Conservation (phyloP, 2,888 invertebrate genomes). For the Siphonodentalium dalli region DNA sequence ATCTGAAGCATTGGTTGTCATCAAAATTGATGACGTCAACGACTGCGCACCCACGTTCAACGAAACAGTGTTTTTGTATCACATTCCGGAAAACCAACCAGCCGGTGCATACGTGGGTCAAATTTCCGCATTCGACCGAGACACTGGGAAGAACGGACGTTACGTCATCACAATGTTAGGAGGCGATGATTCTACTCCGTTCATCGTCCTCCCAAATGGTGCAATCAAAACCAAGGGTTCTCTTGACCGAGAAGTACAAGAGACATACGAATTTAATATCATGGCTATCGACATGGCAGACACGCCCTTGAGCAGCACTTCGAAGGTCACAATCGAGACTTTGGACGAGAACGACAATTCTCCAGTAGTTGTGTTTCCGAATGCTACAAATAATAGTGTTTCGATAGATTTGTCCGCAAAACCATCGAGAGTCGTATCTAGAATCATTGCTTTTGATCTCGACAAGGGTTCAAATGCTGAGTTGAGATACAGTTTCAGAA, state of each 20-base stretch:
- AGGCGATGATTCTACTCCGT: slow-evolving; percentile 33
- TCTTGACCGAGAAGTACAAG: slow-evolving; percentile 44
- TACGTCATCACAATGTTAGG: slow-evolving; percentile 37
- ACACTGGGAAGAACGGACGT: slow-evolving; percentile 42
- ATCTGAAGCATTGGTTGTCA: slow-evolving; percentile 35
- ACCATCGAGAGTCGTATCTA: too few species aligned
- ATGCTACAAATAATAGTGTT: too few species aligned
- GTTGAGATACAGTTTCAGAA: slow-evolving; percentile 35
- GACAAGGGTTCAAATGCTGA: slow-evolving; percentile 41
- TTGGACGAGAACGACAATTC: slow-evolving; percentile 44
- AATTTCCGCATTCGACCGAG: slow-evolving; percentile 41
- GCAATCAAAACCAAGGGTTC: slow-evolving; percentile 34
- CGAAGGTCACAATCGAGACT: slow-evolving; percentile 32
- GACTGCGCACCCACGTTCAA: slow-evolving; percentile 47
- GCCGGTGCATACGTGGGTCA: slow-evolving; percentile 34
- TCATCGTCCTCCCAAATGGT: slow-evolving; percentile 42
- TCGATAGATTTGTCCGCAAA: too few species aligned
- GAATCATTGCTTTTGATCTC: slow-evolving; percentile 35
- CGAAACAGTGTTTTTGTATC: slow-evolving; percentile 36
- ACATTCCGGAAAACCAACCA: slow-evolving; percentile 39
- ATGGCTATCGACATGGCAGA: slow-evolving; percentile 49
- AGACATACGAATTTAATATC: slow-evolving; percentile 43
- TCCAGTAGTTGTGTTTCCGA: too few species aligned
- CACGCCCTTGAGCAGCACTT: slow-evolving; percentile 35
- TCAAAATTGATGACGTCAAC: slow-evolving; percentile 44